Evolutionary conservation across 2,113 vertebrate species (phyloP), one percentile per base, ranked within the genome.

Genomic region (Salvelinus sp.): DNA sequence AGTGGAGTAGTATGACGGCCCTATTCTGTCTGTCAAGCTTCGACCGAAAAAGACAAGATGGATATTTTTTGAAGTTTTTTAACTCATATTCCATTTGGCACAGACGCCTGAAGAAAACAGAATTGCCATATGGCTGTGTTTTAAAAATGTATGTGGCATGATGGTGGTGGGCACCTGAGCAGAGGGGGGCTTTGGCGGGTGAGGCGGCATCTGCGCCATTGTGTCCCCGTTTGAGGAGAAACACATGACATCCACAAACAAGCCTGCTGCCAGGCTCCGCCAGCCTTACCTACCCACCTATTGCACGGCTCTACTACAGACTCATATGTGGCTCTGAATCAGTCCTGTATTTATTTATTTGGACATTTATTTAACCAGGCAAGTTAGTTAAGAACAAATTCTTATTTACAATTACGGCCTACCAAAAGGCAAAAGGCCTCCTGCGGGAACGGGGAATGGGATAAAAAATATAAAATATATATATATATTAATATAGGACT

Each of bases 281-380:
- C 58, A 62, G 58, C 14, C 58, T 54, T 54, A 16, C 12, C 48
- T 54, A 13, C 48, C 48, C 9, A 18, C 48, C 48, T 54, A 54
- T 16, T 3, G 9, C 50, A 54, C 4, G 16, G 2, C 58, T 10
- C 58, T 23, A 22, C n/a, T 22, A 22, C 58, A 62, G 7, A 22
- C 58, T 62, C n/a, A 23, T 33, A 33, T 3, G 58, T n/a, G 58
- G 58, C n/a, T 33, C 20, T 2, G 62, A 87, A 78, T 71, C 69
- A 50, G 72, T 80, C 81, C 50, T 67, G 54, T 72, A 33, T 33
- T 33, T 6, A 6, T 33, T 1, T 33, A 6, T 33, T 33, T 33
- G 1, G 1, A 33, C 6, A 6, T 33, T 6, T 1, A 33, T 33
- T 33, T 33, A 33, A 6, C 33, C 6, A 33, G 33, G 33, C 1